phyloP scores from a whole-genome alignment of 2,113 vertebrate genomes.

The Sterrhoptilus dennistouni region DNA sequence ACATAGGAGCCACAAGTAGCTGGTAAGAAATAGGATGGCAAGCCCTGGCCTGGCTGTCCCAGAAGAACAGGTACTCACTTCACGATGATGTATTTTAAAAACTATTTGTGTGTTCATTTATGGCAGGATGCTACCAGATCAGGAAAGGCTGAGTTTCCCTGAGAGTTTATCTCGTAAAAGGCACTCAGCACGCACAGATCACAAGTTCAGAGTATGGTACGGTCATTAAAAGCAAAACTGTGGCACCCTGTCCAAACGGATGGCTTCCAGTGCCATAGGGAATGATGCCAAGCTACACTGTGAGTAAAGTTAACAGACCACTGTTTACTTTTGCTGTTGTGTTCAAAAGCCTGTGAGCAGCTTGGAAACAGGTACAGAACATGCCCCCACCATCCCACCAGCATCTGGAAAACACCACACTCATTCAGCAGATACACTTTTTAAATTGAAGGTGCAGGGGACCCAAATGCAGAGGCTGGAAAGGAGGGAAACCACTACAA shows the following conservation, averaged over 20 bases:
- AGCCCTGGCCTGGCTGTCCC: not conserved
- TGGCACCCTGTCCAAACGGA: not conserved
- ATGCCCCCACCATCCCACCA: not conserved
- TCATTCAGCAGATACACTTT: fast-evolving
- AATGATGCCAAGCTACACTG: not conserved
- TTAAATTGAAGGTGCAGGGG: fast-evolving
- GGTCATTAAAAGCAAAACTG: not conserved
- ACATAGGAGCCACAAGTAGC: not conserved
- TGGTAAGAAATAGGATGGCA: not conserved
- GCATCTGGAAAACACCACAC: not conserved
- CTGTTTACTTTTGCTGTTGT: not conserved
- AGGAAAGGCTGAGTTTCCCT: not conserved
- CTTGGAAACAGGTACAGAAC: fast-evolving
- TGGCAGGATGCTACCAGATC: not conserved
- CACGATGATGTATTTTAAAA: not conserved
- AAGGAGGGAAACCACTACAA: not conserved
- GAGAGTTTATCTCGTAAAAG: not conserved
- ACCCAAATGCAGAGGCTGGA: not conserved
- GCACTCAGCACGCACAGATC: fast-evolving
- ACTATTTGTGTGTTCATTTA: not conserved
- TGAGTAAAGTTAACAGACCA: not conserved
- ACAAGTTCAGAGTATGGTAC: not conserved
- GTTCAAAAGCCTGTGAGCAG: not conserved
- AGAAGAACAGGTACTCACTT: not conserved
- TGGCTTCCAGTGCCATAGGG: not conserved